Evolutionary conservation across 2,888 invertebrate species (phyloP).

Genomic region (Drosophila nigricruria): DNA sequence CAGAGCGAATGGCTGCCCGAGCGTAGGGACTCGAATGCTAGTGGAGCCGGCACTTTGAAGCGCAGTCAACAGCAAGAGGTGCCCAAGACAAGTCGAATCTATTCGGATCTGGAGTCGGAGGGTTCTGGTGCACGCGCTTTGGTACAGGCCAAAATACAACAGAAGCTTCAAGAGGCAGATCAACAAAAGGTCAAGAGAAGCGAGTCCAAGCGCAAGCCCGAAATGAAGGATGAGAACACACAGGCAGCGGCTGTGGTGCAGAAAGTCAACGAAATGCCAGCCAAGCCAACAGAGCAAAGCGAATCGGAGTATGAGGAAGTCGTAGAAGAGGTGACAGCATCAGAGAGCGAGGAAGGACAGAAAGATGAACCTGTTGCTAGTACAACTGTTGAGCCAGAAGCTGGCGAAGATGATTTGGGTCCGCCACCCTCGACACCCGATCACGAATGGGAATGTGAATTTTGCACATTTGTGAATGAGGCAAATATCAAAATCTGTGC

Average conservation of each 20-base stretch:
- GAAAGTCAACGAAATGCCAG: constrained; percentile 36
- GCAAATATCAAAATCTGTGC: constrained; percentile 92
- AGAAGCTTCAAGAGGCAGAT: constrained; percentile 81
- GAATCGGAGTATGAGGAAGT: constrained; percentile 61
- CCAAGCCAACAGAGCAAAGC: constrained; percentile 26
- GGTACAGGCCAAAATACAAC: constrained; percentile 85
- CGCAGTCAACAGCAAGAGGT: constrained; percentile 45
- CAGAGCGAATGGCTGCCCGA: constrained; percentile 82
- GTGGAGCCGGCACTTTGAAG: constrained; percentile 52
- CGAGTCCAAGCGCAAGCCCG: constrained; percentile 44
- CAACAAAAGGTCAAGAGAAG: constrained; percentile 48
- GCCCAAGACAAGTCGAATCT: constrained; percentile 76
- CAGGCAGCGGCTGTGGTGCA: constrained; percentile 59
- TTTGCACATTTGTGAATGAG: constrained; percentile 95
- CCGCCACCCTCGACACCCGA: constrained; percentile 87
- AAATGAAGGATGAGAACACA: constrained; percentile 67
- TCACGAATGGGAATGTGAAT: constrained; percentile 93
- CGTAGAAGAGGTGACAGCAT: constrained; percentile 42
- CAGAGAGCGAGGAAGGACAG: constrained; percentile 53
- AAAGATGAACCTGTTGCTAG: not conserved
- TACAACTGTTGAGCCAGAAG: constrained; percentile 27
- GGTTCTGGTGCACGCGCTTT: constrained; percentile 83
- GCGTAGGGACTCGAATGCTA: constrained; percentile 58
- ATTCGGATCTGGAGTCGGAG: constrained; percentile 84
- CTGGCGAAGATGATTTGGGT: constrained; percentile 71